Base-by-base conservation (phyloP, 2,797 vertebrate species). In the Myotis daubentonii region DNA sequence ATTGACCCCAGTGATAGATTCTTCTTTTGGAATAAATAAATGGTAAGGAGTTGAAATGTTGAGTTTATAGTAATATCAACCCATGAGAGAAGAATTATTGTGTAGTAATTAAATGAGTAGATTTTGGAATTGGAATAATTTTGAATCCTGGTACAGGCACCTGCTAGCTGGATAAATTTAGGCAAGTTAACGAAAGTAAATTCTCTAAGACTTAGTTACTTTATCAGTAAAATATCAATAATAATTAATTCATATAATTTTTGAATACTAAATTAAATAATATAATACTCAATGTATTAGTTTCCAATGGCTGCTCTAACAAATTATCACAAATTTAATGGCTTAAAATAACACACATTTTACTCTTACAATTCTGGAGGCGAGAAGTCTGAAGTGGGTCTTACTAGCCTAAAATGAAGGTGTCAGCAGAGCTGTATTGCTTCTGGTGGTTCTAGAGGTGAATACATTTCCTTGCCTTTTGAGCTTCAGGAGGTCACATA, bases 211-310 rank as follows among this genome's bases (percentile, higher is more conserved):
- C 8, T 93, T 30, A 60, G 72, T 86, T 86, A 22, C 53, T 87
- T 89, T 25, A 78, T 65, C 38, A 76, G 23, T 70, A 83, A 88
- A 88, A 85, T 13, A 57, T n/a, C 2, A 76, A 70, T 82, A 68
- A 62, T 87, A 75, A 70, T 7, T 10, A 71, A 76, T 33, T 66
- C 15, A 41, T 51, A 62, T 8, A 75, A 47, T 76, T 92, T 75
- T 19, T 80, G 44, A 60, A 5, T 22, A 65, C 83, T 79, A 55
- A 68, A 36, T 89, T 41, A 96, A 95, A 84, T 76, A 81, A 68
- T 62, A 9, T 33, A 84, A 89, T 7, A 71, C 5, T 38, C 16
- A 55, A 1, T 60, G 9, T 44, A 72, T 74, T 79, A 16, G 2
- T 72, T 93, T 91, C 8, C 11, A 68, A 25, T 38, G 57, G 33